Percentiles rank a stretch among this genome's conserved stretches.
Evolutionary conservation across 1,140 invertebrate genomes (phyloP).

Genomic region (Brachionus paranguensis): DNA sequence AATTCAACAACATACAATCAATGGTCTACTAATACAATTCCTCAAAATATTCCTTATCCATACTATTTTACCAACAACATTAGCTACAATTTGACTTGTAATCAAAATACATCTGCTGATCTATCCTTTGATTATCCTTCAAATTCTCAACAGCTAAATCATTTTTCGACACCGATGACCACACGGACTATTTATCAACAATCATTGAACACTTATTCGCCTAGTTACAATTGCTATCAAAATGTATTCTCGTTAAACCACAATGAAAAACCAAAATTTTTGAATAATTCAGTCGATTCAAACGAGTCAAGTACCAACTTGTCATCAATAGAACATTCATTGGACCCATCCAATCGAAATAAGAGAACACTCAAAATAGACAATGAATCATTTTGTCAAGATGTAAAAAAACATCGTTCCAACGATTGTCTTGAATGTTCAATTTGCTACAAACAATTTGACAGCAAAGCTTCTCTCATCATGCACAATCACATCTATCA

Average conservation of each 20-base stretch:
- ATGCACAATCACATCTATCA: conserved; percentile 23
- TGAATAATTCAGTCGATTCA: not conserved
- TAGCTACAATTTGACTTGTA: not conserved
- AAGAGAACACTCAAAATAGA: not conserved
- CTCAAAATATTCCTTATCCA: not conserved
- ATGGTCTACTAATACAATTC: not conserved
- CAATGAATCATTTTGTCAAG: not conserved
- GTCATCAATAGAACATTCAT: not conserved
- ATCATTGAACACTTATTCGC: not conserved
- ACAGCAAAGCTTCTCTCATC: not conserved
- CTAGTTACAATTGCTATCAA: not conserved
- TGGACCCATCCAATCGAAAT: not conserved
- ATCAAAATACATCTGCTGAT: not conserved
- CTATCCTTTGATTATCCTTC: not conserved
- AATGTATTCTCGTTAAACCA: not conserved
- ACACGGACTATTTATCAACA: not conserved
- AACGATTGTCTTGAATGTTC: not conserved
- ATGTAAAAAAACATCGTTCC: not conserved
- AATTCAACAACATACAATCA: not conserved
- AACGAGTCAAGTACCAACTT: not conserved
- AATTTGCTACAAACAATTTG: not conserved
- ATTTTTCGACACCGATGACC: not conserved
- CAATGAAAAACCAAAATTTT: not conserved
- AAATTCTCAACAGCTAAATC: not conserved
- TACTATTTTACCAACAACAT: not conserved